Evolutionary conservation across 2,888 invertebrate species (phyloP).

Genomic region (Lagria hirta): DNA sequence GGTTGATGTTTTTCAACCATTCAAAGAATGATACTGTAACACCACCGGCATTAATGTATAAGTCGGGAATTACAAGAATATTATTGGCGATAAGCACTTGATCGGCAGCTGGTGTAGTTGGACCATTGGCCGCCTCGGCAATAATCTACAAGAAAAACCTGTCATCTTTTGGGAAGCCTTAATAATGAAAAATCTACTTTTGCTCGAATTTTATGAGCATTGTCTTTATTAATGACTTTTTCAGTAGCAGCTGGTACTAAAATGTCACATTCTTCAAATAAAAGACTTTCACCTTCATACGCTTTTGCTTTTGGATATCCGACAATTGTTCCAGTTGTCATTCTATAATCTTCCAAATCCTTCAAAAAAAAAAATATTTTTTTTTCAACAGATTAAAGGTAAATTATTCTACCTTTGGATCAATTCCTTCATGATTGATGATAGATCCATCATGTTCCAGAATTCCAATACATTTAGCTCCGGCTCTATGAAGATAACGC

Average conservation of each 20-base stretch:
- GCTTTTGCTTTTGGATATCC: conserved; percentile 91
- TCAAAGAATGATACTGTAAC: conserved; percentile 99
- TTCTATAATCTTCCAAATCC: conserved; percentile 83
- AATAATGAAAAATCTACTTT: conserved; percentile 53
- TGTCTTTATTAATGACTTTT: conserved; percentile 88
- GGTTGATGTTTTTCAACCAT: conserved; percentile 97
- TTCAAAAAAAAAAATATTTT: conserved; percentile 2
- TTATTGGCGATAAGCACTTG: conserved; percentile 84
- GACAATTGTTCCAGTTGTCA: conserved; percentile 86
- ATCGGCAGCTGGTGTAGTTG: conserved; percentile 94
- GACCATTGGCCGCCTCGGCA: conserved; percentile 96
- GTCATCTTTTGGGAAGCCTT: neutral
- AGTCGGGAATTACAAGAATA: conserved; percentile 88
- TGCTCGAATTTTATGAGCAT: conserved; percentile 86
- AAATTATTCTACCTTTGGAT: conserved; percentile 71
- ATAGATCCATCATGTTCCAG: conserved; percentile 88
- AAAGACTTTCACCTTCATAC: conserved; percentile 76
- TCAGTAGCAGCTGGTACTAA: conserved; percentile 96
- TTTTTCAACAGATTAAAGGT: neutral
- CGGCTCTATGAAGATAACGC: conserved; percentile 90
- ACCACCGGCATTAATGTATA: conserved; percentile 91
- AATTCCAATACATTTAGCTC: conserved; percentile 89
- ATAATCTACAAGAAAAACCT: conserved; percentile 65
- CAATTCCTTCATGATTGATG: conserved; percentile 86
- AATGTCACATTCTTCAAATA: conserved; percentile 94